Percentiles rank a stretch among this genome's conserved stretches.
phyloP scores from a whole-genome alignment of 2,113 vertebrate species.

The Eolophus roseicapilla region DNA sequence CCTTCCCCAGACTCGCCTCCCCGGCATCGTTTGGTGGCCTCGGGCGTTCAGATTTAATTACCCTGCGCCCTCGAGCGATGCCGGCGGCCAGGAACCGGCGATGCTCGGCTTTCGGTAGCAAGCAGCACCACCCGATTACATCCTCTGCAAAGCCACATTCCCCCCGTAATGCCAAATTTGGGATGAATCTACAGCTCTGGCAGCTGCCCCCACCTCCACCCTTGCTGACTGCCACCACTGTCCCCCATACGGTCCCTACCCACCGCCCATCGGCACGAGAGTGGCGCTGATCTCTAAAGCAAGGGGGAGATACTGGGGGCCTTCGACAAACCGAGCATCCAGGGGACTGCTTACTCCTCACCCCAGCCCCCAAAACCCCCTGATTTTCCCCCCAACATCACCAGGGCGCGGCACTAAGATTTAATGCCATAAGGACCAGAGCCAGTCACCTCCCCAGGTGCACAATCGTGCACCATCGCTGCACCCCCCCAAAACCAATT shows the following conservation, averaged over 20 bases:
- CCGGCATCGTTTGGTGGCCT: neutral
- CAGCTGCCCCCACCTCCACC: neutral
- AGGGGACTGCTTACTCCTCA: neutral
- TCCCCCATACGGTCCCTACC: neutral
- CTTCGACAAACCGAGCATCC: neutral
- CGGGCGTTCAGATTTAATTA: neutral
- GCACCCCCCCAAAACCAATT: constrained; percentile 72
- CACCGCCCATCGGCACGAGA: fast-evolving
- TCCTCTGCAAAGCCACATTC: neutral
- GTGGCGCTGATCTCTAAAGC: fast-evolving
- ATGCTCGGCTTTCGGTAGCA: neutral
- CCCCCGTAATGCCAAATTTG: neutral
- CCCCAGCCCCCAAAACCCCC: neutral
- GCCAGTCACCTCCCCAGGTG: constrained; percentile 65
- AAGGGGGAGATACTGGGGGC: neutral
- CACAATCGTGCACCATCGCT: constrained; percentile 59
- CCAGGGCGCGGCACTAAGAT: neutral
- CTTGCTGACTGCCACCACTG: neutral
- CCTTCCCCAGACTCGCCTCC: neutral
- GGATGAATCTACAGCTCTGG: neutral
- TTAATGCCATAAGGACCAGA: neutral
- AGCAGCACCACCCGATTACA: neutral
- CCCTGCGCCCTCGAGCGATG: neutral
- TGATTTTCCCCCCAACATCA: neutral
- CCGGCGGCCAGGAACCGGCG: neutral